Percentiles rank a stretch among this genome's conserved stretches.
phyloP scores from a whole-genome alignment of 1,140 invertebrate species.

The Thrips palmi region DNA sequence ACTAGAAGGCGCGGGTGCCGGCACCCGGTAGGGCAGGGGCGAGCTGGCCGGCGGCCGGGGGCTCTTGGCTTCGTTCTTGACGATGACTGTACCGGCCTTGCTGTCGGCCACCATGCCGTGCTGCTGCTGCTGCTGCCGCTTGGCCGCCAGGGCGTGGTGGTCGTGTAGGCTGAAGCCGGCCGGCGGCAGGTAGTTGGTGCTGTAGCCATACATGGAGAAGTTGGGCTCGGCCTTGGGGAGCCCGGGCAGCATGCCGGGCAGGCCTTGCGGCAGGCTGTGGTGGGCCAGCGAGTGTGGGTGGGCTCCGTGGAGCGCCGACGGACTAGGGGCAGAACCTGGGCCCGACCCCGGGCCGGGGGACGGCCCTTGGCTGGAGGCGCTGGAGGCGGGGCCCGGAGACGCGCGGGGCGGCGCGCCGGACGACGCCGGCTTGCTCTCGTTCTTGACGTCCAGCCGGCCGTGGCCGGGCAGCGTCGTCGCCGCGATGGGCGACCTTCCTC shows the following conservation, averaged over 20 bases:
- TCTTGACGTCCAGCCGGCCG: not conserved
- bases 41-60: no score
- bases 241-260: no score
- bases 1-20: no score
- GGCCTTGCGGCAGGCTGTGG: conserved; percentile 2
- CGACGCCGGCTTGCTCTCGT: no score
- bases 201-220: conserved; percentile 48
- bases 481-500: no score
- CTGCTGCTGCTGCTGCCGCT: conserved; percentile 20
- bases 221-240: conserved; percentile 52
- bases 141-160: conserved; percentile 28
- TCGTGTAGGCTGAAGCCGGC: conserved; percentile 25
- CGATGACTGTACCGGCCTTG: conserved; percentile 29
- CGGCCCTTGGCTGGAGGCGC: conserved; percentile 13
- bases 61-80: conserved; percentile 50
- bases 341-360: conserved; percentile 31
- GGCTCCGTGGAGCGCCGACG: conserved; percentile 33
- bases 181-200: conserved; percentile 37
- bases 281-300: not conserved
- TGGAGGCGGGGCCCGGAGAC: not conserved
- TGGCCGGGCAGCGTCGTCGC: no score
- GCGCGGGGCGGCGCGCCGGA: no score
- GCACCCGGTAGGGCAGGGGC: no score
- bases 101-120: conserved; percentile 22
- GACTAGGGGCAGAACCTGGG: conserved; percentile 31